phyloP scores from a whole-genome alignment of 2,888 invertebrate species.

The Ophion ellenae region DNA sequence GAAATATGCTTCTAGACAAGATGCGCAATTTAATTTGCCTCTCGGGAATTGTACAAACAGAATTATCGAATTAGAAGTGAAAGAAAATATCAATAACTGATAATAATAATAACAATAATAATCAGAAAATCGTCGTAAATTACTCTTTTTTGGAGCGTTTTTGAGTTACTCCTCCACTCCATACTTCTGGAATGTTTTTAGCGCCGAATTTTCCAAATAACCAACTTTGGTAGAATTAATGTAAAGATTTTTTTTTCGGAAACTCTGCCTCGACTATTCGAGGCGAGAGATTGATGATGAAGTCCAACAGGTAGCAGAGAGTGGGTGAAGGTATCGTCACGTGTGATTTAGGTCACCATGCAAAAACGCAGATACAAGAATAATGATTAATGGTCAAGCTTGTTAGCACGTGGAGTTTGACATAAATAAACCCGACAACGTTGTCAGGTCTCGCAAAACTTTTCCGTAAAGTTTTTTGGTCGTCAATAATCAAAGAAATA shows the following conservation, averaged over 20 bases:
- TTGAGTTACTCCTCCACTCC: no score
- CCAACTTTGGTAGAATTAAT: not conserved
- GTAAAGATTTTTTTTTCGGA: not conserved
- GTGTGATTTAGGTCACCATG: conserved; percentile 2
- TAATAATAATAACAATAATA: no score
- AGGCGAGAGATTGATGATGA: not conserved
- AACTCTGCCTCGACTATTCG: not conserved
- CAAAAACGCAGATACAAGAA: not conserved
- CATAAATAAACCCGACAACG: conserved; percentile 36
- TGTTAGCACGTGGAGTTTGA: conserved; percentile 37
- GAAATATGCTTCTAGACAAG: no score
- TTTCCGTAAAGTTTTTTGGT: conserved; percentile 2
- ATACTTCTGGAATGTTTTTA: no score
- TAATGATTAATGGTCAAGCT: conserved; percentile 49
- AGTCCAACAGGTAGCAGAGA: not conserved
- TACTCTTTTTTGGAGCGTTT: no score
- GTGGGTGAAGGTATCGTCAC: not conserved
- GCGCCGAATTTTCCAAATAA: no score
- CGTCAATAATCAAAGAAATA: not conserved
- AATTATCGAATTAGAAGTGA: no score
- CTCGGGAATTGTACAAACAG: no score
- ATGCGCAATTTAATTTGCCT: no score
- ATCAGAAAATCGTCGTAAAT: no score
- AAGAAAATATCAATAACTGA: no score
- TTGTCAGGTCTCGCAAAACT: conserved; percentile 18